Evolutionary conservation across 1,140 invertebrate species (phyloP).

Genomic region (Agrypnia vestita): DNA sequence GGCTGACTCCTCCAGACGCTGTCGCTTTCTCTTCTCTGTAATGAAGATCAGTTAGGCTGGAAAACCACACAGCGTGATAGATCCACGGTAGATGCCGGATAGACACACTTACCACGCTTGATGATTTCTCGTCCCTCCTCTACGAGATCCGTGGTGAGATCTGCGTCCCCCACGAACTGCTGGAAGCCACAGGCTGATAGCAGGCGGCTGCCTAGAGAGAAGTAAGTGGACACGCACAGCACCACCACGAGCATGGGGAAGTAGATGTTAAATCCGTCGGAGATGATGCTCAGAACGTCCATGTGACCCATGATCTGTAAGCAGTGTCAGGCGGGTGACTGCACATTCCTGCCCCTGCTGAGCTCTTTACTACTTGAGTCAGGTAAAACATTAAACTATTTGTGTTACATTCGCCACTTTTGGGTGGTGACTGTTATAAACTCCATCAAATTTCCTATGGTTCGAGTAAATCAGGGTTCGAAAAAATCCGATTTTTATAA

Average conservation of each 20-base stretch:
- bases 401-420: no score
- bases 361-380: no score
- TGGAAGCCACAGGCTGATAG: constrained; percentile 94
- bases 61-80: constrained; percentile 39
- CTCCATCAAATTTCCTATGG: no score
- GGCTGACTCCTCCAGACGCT: constrained; percentile 85
- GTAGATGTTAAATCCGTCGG: constrained; percentile 99
- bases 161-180: constrained; percentile 95
- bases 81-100: not conserved
- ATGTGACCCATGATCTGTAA: constrained; percentile 99
- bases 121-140: constrained; percentile 94
- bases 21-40: constrained; percentile 85
- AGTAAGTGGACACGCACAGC: constrained; percentile 96
- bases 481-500: no score
- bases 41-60: constrained; percentile 52
- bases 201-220: constrained; percentile 92
- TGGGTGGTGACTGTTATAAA: no score
- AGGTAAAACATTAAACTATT: no score
- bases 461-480: no score
- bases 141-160: constrained; percentile 92
- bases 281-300: constrained; percentile 97
- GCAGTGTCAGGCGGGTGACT: no score
- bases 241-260: constrained; percentile 97
- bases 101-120: constrained; percentile 78
- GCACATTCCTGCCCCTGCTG: no score